A percentile compares a stretch with the other conserved stretches of the same genome.
Evolutionary conservation across 2,888 invertebrate genomes (phyloP).

Genomic region (Bimastos eiseni): DNA sequence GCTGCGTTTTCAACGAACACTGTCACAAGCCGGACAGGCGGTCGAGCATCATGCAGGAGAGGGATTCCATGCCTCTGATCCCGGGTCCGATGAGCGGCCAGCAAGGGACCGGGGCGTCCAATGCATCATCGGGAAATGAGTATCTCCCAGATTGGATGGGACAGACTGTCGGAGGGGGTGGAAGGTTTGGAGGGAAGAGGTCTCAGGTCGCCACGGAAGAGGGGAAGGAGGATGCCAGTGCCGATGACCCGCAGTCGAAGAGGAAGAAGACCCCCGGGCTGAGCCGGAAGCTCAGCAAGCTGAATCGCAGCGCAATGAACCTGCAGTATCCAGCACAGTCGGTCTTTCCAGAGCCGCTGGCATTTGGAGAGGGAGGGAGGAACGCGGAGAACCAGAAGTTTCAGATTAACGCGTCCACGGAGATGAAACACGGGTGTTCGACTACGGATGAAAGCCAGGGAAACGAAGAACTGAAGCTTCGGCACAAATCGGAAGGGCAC

Average conservation of each 20-base stretch:
- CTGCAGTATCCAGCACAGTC: not conserved
- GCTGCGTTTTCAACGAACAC: constrained; percentile 39
- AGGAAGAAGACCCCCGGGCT: not conserved
- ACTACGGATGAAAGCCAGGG: not conserved
- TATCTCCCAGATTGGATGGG: not conserved
- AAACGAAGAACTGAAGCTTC: not conserved
- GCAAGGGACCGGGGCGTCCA: not conserved
- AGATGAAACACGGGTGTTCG: not conserved
- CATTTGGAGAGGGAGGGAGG: not conserved
- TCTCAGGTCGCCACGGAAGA: not conserved
- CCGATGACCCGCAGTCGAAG: not conserved
- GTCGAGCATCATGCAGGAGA: not conserved
- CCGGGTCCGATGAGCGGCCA: not conserved
- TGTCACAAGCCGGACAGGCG: constrained; percentile 28
- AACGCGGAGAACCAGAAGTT: not conserved
- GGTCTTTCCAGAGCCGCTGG: not conserved
- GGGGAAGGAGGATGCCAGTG: not conserved
- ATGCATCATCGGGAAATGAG: not conserved
- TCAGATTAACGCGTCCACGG: not conserved
- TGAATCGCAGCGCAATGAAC: constrained; percentile 2
- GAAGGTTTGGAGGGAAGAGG: not conserved
- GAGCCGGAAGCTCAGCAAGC: constrained; percentile 22
- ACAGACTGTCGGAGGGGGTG: not conserved
- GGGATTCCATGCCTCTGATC: not conserved
- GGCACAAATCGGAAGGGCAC: not conserved